Base-by-base conservation (phyloP, 2,797 vertebrate species). In the Diglossa cyanea region DNA sequence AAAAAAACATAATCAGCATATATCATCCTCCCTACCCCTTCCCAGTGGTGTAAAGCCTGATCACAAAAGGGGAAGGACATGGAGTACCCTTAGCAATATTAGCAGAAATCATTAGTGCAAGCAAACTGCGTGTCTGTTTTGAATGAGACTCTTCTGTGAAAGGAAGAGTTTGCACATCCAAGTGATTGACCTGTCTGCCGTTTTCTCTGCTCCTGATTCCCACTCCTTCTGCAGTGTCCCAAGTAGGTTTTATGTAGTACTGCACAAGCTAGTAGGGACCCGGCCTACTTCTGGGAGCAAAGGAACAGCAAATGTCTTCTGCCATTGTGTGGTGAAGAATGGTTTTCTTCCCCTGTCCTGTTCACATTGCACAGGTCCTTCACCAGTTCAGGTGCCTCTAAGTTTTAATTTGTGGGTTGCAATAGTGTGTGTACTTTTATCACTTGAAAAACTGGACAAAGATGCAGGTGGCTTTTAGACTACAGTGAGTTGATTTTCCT, bases 401-500 rank as follows among this genome's bases (percentile, higher is more conserved):
- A 33, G 23, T 60, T 94, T 74, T 72, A 47, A 39, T 57, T 31
- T 33, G 5, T 33, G 62, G 20, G 12, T 81, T 84, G 35, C 51
- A 53, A 4, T 16, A 40, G 20, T 13, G 6, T 0, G 0, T 47
- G 2, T 51, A 25, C 35, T 68, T 51, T 7, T n/a, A 18, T 73
- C n/a, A 28, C 51, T 47, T 37, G 58, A 42, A 37, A 75, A 68
- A 47, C 4, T 26, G 45, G 53, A 13, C 31, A 50, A 30, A 28
- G 33, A 14, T 72, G 19, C 28, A 23, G 15, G 11, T 57, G 62
- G 15, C 60, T 88, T 93, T 90, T 66, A 71, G 90, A 73, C 70
- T 94, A 37, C 86, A 94, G 1, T 66, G 76, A 88, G 70, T 95
- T 88, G 75, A 65, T 94, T 96, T 77, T 93, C 47, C 12, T 96